Conservation (phyloP, 2,113 vertebrate species). For the Dasyprocta punctata region DNA sequence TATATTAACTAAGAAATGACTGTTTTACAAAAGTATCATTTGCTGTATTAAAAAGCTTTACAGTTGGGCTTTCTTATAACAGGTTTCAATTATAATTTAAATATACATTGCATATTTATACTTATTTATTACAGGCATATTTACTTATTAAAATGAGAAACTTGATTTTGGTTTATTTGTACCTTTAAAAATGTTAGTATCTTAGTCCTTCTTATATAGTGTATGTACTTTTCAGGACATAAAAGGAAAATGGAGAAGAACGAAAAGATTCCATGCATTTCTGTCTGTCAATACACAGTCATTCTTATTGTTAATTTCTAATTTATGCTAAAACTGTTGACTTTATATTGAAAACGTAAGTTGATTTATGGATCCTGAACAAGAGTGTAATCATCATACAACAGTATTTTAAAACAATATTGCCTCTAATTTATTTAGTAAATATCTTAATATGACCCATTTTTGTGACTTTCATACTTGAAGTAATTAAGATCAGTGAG, state of each 20-base stretch:
- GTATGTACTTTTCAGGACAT: background rate
- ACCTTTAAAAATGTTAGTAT: background rate
- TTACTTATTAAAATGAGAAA: background rate
- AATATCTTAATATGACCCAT: background rate
- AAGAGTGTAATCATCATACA: background rate
- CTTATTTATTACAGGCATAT: background rate
- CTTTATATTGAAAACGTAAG: background rate
- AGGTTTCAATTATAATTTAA: background rate
- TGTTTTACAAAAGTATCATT: background rate
- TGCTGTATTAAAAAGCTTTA: background rate
- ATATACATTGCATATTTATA: background rate
- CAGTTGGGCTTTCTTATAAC: background rate
- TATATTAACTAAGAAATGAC: background rate
- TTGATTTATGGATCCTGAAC: background rate
- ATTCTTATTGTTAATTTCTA: constrained; percentile 8
- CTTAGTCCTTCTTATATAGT: background rate
- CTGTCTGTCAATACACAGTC: background rate
- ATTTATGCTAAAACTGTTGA: background rate
- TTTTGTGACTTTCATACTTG: constrained; percentile 13
- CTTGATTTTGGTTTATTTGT: background rate
- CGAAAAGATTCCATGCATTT: background rate
- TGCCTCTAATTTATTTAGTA: background rate
- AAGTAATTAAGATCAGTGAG: background rate
- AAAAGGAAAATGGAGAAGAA: background rate
- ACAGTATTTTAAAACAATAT: background rate